A percentile compares a stretch with the other conserved stretches of the same genome.
phyloP scores from a whole-genome alignment of 2,113 vertebrate species.

The Tragelaphus strepsiceros region DNA sequence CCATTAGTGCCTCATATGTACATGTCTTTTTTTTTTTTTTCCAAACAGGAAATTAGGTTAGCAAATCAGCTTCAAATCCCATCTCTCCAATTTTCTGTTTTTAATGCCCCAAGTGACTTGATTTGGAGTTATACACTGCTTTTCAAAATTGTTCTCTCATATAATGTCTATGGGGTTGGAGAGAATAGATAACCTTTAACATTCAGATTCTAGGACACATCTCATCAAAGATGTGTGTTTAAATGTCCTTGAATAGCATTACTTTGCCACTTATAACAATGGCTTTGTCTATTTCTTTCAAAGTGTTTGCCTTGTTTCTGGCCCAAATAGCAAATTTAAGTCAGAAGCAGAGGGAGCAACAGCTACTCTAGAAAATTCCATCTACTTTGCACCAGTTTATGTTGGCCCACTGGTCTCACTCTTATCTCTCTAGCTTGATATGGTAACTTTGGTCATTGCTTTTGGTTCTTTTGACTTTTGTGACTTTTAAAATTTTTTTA shows the following conservation, averaged over 20 bases:
- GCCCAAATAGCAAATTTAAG: not conserved
- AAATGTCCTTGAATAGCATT: not conserved
- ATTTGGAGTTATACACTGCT: not conserved
- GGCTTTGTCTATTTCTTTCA: constrained; percentile 3
- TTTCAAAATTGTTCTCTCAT: constrained; percentile 30
- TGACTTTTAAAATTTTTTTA: not conserved
- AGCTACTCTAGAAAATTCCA: not conserved
- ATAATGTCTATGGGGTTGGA: not conserved
- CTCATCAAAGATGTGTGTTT: not conserved
- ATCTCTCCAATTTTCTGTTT: constrained; percentile 46
- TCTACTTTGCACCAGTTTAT: not conserved
- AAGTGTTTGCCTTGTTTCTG: not conserved
- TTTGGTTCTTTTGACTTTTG: not conserved
- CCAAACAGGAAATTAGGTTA: constrained; percentile 60
- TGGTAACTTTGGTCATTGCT: not conserved
- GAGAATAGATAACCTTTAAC: constrained; percentile 44
- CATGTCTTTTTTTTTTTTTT: constrained; percentile 7
- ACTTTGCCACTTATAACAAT: not conserved
- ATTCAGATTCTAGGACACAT: constrained; percentile 47
- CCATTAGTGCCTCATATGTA: constrained; percentile 45
- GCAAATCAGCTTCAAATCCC: constrained; percentile 40
- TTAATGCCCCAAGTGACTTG: constrained; percentile 9
- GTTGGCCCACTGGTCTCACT: not conserved
- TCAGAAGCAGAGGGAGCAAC: not conserved
- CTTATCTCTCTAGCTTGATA: not conserved